A percentile compares a stretch with the other conserved stretches of the same genome.
These are phyloP conservation scores for Triplophysa bombifrons DNA, from an alignment of 2,797 vertebrate genomes.

Conservation along the genomic window DNA sequence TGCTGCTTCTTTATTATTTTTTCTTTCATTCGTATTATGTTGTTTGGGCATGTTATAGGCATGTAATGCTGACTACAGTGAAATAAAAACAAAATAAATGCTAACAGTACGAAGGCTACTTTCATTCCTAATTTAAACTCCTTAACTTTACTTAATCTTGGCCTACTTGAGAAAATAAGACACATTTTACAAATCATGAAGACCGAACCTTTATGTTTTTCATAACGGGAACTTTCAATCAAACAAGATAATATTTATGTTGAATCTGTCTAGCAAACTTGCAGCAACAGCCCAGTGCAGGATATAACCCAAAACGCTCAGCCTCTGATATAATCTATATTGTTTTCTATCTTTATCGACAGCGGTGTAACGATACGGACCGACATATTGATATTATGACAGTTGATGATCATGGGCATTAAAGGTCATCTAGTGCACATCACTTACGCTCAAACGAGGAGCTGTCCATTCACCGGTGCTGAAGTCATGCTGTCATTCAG, in stretches of 20 bases:
- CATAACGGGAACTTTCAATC: not conserved
- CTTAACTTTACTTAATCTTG: too few relatives aligned
- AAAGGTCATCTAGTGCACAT: conserved; percentile 33
- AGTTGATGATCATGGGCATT: not conserved
- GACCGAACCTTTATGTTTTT: not conserved
- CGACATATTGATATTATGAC: conserved; percentile 15
- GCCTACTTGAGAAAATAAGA: too few relatives aligned
- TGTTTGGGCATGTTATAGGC: too few relatives aligned
- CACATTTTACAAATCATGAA: too few relatives aligned
- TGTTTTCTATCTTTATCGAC: not conserved
- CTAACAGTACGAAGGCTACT: too few relatives aligned
- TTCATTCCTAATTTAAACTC: too few relatives aligned
- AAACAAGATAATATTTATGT: conserved; percentile 4
- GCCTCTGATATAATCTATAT: not conserved
- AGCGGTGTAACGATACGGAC: not conserved
- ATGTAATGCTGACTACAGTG: too few relatives aligned
- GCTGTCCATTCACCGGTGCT: conserved; percentile 52
- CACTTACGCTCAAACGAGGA: conserved; percentile 35
- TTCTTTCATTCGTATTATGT: too few relatives aligned
- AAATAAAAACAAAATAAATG: too few relatives aligned
- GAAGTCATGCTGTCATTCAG: conserved; percentile 23
- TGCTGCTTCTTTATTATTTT: too few relatives aligned
- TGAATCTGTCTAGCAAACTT: conserved; percentile 12
- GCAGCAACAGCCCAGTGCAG: not conserved
- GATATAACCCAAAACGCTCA: not conserved